phyloP scores from a whole-genome alignment of 2,797 vertebrate species.

The Martes flavigula region DNA sequence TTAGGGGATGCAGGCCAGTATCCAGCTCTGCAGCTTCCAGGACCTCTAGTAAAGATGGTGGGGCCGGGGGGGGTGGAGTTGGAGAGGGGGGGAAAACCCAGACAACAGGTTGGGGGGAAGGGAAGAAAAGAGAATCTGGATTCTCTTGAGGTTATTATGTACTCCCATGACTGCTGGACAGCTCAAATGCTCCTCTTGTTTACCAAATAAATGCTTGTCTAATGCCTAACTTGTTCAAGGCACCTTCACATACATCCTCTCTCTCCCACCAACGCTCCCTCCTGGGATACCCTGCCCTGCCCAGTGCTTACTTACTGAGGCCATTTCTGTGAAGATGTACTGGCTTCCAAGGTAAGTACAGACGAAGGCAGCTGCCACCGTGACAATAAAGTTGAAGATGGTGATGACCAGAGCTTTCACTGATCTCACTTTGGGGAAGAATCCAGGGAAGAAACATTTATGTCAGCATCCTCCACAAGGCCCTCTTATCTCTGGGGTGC shows the following conservation, averaged over 20 bases:
- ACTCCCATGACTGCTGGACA: neutral
- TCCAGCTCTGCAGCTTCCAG: neutral
- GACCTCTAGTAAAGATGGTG: neutral
- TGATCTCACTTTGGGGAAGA: slow-evolving; percentile 88
- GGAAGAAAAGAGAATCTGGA: neutral
- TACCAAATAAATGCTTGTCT: neutral
- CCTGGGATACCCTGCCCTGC: neutral
- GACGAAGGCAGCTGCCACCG: slow-evolving; percentile 92
- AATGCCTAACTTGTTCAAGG: neutral
- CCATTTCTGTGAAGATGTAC: slow-evolving; percentile 92
- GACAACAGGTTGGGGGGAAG: neutral
- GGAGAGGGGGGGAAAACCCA: neutral
- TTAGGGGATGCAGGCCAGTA: neutral
- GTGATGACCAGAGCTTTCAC: slow-evolving; percentile 92
- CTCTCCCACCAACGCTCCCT: neutral
- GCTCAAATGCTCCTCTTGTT: neutral
- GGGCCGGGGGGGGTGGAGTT: neutral
- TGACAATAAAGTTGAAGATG: slow-evolving; percentile 96
- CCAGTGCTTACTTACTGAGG: slow-evolving; percentile 87
- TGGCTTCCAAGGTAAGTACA: slow-evolving; percentile 97
- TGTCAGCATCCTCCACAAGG: neutral
- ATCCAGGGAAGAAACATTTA: neutral
- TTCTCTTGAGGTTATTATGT: neutral
- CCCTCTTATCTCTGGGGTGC: neutral
- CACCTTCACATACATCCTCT: neutral